A percentile compares a stretch with the other conserved stretches of the same genome.
These are phyloP conservation scores for Phasia obesa DNA, from an alignment of 2,888 invertebrate genomes.

Conservation along the genomic window DNA sequence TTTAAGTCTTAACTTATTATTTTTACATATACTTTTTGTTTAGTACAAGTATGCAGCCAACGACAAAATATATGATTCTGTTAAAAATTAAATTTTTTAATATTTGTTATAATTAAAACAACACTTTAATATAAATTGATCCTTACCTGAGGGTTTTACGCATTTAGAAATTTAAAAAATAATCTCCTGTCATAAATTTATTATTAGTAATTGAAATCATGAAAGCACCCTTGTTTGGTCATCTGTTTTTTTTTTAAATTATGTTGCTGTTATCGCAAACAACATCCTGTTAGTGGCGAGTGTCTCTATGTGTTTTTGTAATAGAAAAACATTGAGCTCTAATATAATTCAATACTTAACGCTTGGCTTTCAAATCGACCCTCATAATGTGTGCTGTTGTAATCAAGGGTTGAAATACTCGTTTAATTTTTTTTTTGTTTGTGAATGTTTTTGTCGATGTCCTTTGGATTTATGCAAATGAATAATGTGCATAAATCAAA, in stretches of 20 bases:
- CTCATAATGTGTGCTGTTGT: not conserved
- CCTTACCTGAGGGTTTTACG: not conserved
- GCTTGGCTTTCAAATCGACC: conserved; percentile 29
- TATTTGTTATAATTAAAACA: too few relatives aligned
- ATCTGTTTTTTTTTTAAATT: not conserved
- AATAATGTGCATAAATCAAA: conserved; percentile 72
- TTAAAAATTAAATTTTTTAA: too few relatives aligned
- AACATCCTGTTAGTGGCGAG: conserved; percentile 31
- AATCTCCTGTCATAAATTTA: conserved; percentile 39
- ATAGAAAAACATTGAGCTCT: conserved; percentile 44
- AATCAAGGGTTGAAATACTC: conserved; percentile 50
- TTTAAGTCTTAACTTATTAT: too few relatives aligned
- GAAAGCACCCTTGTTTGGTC: conserved; percentile 31
- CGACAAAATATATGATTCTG: too few relatives aligned
- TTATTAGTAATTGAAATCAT: conserved; percentile 54
- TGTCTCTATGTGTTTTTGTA: not conserved
- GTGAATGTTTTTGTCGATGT: conserved; percentile 10
- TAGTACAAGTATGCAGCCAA: too few relatives aligned
- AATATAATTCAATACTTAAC: conserved; percentile 48
- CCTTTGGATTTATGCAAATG: conserved; percentile 71
- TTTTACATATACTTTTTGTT: too few relatives aligned
- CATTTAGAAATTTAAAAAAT: not conserved
- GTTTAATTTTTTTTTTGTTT: conserved; percentile 23
- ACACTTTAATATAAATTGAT: not conserved
- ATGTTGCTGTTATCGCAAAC: conserved; percentile 24